Evolutionary conservation across 2,113 vertebrate species (phyloP).

Genomic region (Neogobius melanostomus): DNA sequence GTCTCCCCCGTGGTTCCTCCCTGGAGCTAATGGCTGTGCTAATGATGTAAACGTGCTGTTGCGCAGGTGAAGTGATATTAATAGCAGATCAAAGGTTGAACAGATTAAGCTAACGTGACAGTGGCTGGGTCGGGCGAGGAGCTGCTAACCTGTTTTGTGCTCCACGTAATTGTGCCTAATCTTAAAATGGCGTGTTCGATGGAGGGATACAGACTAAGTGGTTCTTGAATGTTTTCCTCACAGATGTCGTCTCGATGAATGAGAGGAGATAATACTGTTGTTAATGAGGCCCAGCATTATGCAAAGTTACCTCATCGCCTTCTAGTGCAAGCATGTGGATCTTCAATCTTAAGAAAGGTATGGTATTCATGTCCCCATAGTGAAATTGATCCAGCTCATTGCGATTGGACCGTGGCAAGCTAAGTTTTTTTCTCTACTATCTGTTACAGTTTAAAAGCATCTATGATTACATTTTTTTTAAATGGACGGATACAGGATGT

Average conservation of each 20-base stretch:
- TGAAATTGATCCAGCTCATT: too few relatives aligned
- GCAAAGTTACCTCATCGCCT: neutral
- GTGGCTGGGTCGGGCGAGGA: constrained; percentile 20
- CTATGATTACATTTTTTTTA: neutral
- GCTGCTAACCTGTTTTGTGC: constrained; percentile 30
- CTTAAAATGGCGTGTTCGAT: constrained; percentile 48
- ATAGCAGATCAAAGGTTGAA: constrained; percentile 23
- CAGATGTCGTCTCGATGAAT: constrained; percentile 43
- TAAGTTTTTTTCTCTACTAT: too few relatives aligned
- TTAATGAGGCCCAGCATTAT: constrained; percentile 24
- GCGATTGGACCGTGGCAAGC: too few relatives aligned
- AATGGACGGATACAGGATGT: too few relatives aligned
- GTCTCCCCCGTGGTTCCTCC: constrained; percentile 8
- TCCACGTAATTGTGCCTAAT: constrained; percentile 46
- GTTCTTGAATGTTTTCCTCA: constrained; percentile 38
- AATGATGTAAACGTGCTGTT: constrained; percentile 56
- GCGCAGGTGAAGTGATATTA: constrained; percentile 47
- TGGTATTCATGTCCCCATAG: too few relatives aligned
- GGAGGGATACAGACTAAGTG: constrained; percentile 50
- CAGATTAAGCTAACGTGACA: constrained; percentile 20
- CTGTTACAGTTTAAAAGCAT: neutral
- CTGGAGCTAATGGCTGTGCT: constrained; percentile 37
- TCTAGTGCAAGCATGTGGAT: neutral
- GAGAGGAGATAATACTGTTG: constrained; percentile 13
- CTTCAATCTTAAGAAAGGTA: neutral